A percentile compares a stretch with the other conserved stretches of the same genome.
phyloP scores from a whole-genome alignment of 2,113 vertebrate species.

The Siniperca chuatsi region DNA sequence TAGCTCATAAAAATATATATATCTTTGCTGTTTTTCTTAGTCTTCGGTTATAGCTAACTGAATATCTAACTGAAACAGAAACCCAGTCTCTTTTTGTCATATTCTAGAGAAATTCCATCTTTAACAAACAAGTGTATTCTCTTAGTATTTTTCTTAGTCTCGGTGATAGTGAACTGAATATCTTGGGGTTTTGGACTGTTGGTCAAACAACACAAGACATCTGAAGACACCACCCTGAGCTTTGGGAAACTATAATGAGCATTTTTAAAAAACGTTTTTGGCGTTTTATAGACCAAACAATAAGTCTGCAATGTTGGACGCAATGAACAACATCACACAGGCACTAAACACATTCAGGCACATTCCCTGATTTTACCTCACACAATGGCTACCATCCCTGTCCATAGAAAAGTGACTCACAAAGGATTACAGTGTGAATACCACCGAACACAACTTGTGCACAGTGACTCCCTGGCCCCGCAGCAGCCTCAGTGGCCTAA shows the following conservation, averaged over 20 bases:
- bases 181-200: not conserved
- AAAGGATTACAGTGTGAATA: not conserved
- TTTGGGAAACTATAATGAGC: not conserved
- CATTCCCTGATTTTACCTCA: not conserved
- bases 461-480: rapidly evolving
- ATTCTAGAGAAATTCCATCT: too few species aligned
- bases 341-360: not conserved
- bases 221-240: not conserved
- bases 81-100: too few species aligned
- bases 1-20: too few species aligned
- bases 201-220: not conserved
- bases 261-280: not conserved
- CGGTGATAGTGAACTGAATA: not conserved
- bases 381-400: not conserved
- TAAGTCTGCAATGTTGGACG: not conserved
- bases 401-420: too few species aligned
- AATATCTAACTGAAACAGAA: too few species aligned
- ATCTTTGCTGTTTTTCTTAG: too few species aligned
- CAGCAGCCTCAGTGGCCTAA: slow-evolving; percentile 69
- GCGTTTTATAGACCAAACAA: too few species aligned
- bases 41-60: too few species aligned
- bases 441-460: not conserved
- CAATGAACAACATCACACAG: not conserved
- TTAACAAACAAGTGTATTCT: too few species aligned
- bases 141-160: too few species aligned